These are phyloP conservation scores for Hedychridium roseum DNA, from an alignment of 2,888 invertebrate genomes.

Conservation along the genomic window DNA sequence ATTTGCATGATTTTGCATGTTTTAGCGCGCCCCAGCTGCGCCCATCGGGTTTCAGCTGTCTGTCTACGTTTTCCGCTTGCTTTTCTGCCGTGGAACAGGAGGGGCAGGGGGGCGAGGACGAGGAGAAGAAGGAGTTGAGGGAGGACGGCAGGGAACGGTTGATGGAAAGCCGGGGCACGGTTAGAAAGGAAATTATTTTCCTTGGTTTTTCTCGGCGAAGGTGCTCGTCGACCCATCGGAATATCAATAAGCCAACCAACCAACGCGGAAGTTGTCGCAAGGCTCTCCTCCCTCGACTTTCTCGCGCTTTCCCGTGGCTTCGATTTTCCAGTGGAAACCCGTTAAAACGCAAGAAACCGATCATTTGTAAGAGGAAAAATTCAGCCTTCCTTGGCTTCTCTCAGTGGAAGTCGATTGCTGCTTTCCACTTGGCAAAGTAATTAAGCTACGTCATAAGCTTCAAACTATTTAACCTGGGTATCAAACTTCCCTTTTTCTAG, in stretches of 20 bases:
- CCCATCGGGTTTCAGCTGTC: constrained; percentile 53
- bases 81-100: constrained; percentile 43
- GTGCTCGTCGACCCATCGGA: constrained; percentile 27
- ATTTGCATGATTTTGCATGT: constrained; percentile 63
- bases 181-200: constrained; percentile 49
- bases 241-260: constrained; percentile 41
- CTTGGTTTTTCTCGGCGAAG: constrained; percentile 46
- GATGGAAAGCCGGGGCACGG: constrained; percentile 7
- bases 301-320: constrained; percentile 13
- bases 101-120: constrained; percentile 15
- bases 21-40: constrained; percentile 56
- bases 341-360: too few relatives aligned
- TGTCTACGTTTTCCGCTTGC: constrained; percentile 55
- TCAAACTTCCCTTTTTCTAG: too few relatives aligned
- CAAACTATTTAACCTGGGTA: too few relatives aligned
- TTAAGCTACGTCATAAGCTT: too few relatives aligned
- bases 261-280: too few relatives aligned
- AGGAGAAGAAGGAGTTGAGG: constrained; percentile 18
- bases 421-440: too few relatives aligned
- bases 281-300: constrained; percentile 2
- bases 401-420: too few relatives aligned
- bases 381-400: too few relatives aligned
- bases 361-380: too few relatives aligned
- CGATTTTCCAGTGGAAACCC: too few relatives aligned
- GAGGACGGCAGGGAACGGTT: constrained; percentile 1